These are phyloP conservation scores for Coelopa frigida DNA, from an alignment of 1,140 invertebrate genomes.

Conservation along the genomic window DNA sequence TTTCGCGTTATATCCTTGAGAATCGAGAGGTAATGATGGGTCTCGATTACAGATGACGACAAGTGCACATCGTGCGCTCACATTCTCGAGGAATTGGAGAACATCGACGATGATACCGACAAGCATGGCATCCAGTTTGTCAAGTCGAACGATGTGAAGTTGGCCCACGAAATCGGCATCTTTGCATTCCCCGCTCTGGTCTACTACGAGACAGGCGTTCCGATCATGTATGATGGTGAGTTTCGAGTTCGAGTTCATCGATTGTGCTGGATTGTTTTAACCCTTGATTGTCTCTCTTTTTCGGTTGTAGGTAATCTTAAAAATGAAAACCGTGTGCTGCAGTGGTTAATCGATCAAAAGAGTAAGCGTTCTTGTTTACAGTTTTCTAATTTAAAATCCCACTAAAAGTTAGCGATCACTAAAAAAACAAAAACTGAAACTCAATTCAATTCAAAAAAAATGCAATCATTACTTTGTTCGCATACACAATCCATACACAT, in stretches of 20 bases:
- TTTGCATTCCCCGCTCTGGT: conserved; percentile 84
- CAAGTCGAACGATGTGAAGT: conserved; percentile 81
- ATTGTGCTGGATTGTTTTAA: no score
- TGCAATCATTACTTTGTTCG: no score
- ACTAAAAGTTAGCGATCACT: not conserved
- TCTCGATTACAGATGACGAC: conserved; percentile 61
- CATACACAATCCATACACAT: no score
- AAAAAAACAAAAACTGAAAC: not conserved
- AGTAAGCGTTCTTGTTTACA: conserved; percentile 60
- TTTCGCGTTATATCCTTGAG: no score
- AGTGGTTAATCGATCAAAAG: conserved; percentile 91
- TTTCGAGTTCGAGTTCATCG: conserved; percentile 31
- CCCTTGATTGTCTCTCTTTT: not conserved
- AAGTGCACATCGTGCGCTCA: conserved; percentile 73
- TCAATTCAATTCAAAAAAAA: no score
- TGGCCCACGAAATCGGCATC: conserved; percentile 85
- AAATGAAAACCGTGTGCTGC: conserved; percentile 90
- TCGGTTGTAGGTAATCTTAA: conserved; percentile 83
- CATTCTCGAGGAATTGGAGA: conserved; percentile 83
- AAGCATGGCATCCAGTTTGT: conserved; percentile 90
- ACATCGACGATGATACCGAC: conserved; percentile 89
- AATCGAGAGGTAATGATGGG: no score
- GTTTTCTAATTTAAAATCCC: conserved; percentile 1
- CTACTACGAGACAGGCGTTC: conserved; percentile 87
- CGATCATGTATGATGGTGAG: conserved; percentile 92